Evolutionary conservation across 1,140 invertebrate species (phyloP), one percentile per base, ranked within the genome.

Genomic region (Armadillidium nasatum): DNA sequence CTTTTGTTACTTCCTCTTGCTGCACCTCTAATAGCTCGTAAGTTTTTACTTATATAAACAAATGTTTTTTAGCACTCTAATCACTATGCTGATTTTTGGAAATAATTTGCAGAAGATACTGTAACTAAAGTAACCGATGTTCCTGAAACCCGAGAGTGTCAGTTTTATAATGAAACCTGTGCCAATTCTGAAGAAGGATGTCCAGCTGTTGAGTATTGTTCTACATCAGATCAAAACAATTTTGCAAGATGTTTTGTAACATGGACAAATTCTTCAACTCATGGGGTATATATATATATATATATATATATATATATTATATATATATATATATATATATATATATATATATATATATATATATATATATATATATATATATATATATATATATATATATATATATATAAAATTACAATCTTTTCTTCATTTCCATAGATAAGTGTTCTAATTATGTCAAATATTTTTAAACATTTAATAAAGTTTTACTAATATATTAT

Each of bases 181-280:
- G 50, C 50, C 50, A 60, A 60, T 19, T 60, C 50, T 60, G 50
- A 60, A 60, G 50, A 60, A 60, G 50, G 50, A 60, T 60, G 50
- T 60, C 50, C 50, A 15, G 50, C 50, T 60, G 19, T 19, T 60
- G 50, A 60, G 7, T 60, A 15, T 19, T 60, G 50, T 19, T 60
- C 11, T 60, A 60, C 50, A 60, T 60, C 50, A 60, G 50, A 60
- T 60, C 50, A 60, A 60, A 60, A 60, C 50, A 60, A 19, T 7
- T 60, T 3, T 60, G 50, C 50, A 60, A 60, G 50, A 60, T 60
- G 50, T 19, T 60, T 60, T 60, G 50, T 19, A 60, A 60, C 50
- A 60, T 60, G 50, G 50, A 15, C 50, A 60, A 60, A 60, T 60
- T 60, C 50, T 60, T 60, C 50, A 60, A 60, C 50, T 60, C 11